A percentile compares a stretch with the other conserved stretches of the same genome.
phyloP scores from a whole-genome alignment of 2,797 vertebrate genomes.

The Paratrypauchen microcephalus region DNA sequence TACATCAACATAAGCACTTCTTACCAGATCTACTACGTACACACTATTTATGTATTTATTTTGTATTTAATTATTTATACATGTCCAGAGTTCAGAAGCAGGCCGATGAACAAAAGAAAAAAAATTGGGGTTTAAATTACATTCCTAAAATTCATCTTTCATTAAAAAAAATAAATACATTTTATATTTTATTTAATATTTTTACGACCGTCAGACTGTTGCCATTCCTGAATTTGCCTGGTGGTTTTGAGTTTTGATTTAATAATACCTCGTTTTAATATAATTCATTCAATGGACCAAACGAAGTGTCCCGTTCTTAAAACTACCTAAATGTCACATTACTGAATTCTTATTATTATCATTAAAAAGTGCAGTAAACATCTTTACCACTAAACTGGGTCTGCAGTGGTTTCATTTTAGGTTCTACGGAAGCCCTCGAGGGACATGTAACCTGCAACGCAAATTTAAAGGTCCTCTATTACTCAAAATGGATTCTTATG shows the following conservation, averaged over 20 bases:
- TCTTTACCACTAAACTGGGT: slow-evolving; percentile 30
- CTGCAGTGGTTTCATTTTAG: background rate
- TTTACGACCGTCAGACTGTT: slow-evolving; percentile 9
- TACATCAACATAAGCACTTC: background rate
- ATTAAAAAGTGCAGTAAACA: slow-evolving; percentile 14
- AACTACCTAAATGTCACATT: slow-evolving; percentile 9
- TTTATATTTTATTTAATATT: background rate
- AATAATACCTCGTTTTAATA: background rate
- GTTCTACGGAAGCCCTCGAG: background rate
- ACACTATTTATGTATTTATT: background rate
- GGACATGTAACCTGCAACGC: no score
- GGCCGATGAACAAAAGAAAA: background rate
- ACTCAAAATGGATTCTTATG: no score
- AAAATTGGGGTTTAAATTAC: background rate
- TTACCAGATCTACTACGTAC: background rate
- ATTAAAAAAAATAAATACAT: background rate
- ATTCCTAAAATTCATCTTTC: background rate
- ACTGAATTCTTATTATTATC: slow-evolving; percentile 11
- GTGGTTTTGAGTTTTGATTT: background rate
- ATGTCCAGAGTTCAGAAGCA: background rate
- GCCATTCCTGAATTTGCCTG: background rate
- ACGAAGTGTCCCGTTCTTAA: slow-evolving; percentile 1
- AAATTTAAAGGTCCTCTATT: no score
- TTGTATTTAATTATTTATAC: background rate
- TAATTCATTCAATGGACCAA: background rate